A percentile compares a stretch with the other conserved stretches of the same genome.
Evolutionary conservation across 30 jellyfish, hydroid and myxozoan genomes (phyloP).

Genomic region (Hydractinia symbiolongicarpus): DNA sequence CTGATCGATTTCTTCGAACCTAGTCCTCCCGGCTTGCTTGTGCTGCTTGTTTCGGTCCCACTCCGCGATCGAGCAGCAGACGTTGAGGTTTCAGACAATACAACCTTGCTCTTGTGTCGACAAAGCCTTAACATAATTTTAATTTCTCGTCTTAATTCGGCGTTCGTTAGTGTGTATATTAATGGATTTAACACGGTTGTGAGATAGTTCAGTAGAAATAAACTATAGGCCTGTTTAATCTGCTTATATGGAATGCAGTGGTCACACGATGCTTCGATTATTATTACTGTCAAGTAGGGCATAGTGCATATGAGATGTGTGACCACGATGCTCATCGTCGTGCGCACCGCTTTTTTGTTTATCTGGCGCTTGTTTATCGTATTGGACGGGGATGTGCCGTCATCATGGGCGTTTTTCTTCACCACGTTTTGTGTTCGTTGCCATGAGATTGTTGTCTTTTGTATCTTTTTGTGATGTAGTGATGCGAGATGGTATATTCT

Average conservation of each 20-base stretch:
- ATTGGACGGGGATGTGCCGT: not conserved
- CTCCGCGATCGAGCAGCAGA: too few relatives aligned
- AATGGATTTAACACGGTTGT: conserved; percentile 55
- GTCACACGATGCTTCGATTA: conserved; percentile 41
- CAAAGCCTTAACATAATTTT: too few relatives aligned
- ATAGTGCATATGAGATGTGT: conserved; percentile 49
- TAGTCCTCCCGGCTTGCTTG: too few relatives aligned
- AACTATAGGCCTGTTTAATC: conserved; percentile 40
- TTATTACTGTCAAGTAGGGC: conserved; percentile 40
- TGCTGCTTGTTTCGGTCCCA: too few relatives aligned
- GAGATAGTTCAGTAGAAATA: conserved; percentile 47
- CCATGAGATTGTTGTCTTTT: not conserved
- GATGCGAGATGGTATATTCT: conserved; percentile 44
- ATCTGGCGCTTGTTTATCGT: not conserved
- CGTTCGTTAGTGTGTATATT: conserved; percentile 40
- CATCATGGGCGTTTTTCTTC: not conserved
- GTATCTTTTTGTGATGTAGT: conserved; percentile 31
- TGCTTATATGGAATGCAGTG: conserved; percentile 33
- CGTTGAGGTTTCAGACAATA: too few relatives aligned
- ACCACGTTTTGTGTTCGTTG: not conserved
- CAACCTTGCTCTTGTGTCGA: too few relatives aligned
- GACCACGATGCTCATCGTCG: conserved; percentile 38
- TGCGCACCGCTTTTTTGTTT: conserved; percentile 31
- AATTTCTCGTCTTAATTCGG: conserved; percentile 24
- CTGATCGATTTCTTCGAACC: not conserved